These are phyloP conservation scores for Phyllostomus hastatus DNA, from an alignment of 2,113 vertebrate species.

Conservation along the genomic window DNA sequence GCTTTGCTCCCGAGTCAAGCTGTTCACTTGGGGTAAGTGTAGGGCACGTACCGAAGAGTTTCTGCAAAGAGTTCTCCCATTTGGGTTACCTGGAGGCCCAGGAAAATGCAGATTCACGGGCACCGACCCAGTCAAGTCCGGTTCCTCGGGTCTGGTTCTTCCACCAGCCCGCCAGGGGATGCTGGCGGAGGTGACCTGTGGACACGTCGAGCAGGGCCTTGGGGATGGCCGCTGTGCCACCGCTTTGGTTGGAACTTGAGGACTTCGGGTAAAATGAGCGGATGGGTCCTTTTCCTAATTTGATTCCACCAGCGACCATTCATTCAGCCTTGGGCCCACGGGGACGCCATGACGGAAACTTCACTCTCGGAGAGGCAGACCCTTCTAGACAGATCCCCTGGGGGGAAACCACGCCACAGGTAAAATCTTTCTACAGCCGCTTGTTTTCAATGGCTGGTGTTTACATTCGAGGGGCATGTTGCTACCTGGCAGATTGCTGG, in stretches of 20 bases:
- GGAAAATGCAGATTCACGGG: background rate
- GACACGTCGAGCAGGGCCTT: accelerated
- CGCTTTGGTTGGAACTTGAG: background rate
- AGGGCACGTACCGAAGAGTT: background rate
- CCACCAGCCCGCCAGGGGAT: background rate
- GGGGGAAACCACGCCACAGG: background rate
- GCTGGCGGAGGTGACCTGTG: background rate
- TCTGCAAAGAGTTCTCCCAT: background rate
- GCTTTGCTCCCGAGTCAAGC: background rate
- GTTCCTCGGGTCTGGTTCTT: background rate
- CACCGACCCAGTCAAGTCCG: too few species aligned
- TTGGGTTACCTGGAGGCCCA: background rate
- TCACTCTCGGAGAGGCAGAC: background rate
- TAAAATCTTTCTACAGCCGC: background rate
- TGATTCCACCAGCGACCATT: background rate
- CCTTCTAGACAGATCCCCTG: background rate
- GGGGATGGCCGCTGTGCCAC: background rate
- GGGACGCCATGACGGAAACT: background rate
- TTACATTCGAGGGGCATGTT: background rate
- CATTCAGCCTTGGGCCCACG: background rate
- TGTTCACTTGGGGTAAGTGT: background rate
- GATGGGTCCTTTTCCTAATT: background rate
- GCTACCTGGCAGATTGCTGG: background rate
- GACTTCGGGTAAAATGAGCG: background rate
- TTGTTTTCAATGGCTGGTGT: background rate